Conservation (phyloP, 2,888 invertebrate genomes). For the Cantharis nigra region DNA sequence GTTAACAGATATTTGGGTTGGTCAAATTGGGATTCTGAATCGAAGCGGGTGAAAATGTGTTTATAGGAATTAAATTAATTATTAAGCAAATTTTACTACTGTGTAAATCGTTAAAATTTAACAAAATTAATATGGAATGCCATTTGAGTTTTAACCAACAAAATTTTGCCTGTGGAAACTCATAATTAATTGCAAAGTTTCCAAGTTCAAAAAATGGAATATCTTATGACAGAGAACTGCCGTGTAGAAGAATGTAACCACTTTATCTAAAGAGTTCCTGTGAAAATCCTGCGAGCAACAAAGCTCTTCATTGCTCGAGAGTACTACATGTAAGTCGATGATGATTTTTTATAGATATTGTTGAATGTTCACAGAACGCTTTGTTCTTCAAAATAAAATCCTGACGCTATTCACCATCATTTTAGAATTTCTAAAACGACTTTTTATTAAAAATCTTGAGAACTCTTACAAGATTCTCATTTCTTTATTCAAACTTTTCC, state of each 20-base stretch:
- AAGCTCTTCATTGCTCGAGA: conserved; percentile 18
- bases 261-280: conserved; percentile 18
- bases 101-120: neutral
- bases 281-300: conserved; percentile 17
- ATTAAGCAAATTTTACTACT: neutral
- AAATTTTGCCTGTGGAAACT: neutral
- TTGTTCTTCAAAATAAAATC: conserved; percentile 7
- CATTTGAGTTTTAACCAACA: no score
- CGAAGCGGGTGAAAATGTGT: neutral
- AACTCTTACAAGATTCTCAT: neutral
- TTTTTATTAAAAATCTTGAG: neutral
- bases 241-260: conserved; percentile 20
- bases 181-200: neutral
- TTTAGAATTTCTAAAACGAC: neutral
- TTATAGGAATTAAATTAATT: neutral
- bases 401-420: neutral
- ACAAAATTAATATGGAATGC: neutral
- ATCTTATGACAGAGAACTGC: neutral
- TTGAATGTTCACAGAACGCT: conserved; percentile 11
- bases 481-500: neutral
- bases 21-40: neutral
- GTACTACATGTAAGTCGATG: conserved; percentile 10
- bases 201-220: neutral
- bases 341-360: conserved; percentile 20
- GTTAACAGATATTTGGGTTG: neutral